Evolutionary conservation across 2,888 invertebrate genomes (phyloP), one percentile per base, ranked within the genome.

Genomic region (Globia sparganii): DNA sequence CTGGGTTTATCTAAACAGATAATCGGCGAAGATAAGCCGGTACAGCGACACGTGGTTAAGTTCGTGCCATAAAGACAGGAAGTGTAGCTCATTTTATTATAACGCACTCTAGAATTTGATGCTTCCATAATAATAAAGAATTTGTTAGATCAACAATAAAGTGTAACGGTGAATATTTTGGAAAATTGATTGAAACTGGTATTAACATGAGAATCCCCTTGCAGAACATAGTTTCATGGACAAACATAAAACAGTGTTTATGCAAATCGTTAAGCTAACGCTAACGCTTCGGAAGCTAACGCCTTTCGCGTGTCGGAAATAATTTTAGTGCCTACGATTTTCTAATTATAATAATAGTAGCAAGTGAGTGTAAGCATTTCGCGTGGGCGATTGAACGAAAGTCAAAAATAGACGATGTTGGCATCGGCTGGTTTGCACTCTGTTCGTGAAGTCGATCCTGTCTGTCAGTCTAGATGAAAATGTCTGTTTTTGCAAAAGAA

Each of bases 361-460:
- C 94, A 94, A 94, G 95, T 95, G 95, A 94, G 96, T 96, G 94
- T 95, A 95, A 96, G 95, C 95, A 94, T 93, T 95, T 96, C 89
- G 94, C 95, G 96, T 96, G 92, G 96, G 96, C 87, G 94, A 89
- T 89, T 90, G 92, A 92, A 92, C 92, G 88, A 85, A 85, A 85
- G 89, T 87, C 93, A 80, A 91, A 96, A 96, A 96, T 96, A 96
- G 92, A 93, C 78, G 83, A 85, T 90, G 95, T 95, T 96, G 96
- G 96, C 96, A 95, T 91, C 95, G 89, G 86, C 90, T 86, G 85
- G 90, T 90, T 90, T 91, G 91, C 91, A 91, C 89, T 91, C 84
- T 89, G 89, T 90, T 88, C 86, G 82, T 87, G 78, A 82, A 88
- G 82, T 78, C 77, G 81, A 84, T 86, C 87, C 80, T 90, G 89